phyloP scores from a whole-genome alignment of 2,797 vertebrate genomes.

The Meriones psammophilus region DNA sequence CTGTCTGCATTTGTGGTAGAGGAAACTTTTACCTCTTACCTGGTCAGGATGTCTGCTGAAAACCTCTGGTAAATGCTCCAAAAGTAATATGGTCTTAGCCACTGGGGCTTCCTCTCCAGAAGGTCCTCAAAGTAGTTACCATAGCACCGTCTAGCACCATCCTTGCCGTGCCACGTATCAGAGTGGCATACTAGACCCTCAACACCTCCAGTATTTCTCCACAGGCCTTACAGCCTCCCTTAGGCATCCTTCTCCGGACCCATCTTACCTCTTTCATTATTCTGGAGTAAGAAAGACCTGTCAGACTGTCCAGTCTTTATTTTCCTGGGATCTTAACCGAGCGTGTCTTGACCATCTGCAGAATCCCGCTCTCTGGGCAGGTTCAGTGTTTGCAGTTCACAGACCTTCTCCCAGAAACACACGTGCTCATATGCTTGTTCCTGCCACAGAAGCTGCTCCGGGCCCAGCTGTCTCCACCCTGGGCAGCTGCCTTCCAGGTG shows the following conservation, averaged over 20 bases:
- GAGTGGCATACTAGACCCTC: neutral
- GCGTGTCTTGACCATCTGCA: neutral
- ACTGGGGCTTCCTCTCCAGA: neutral
- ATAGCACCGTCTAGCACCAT: neutral
- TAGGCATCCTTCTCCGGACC: neutral
- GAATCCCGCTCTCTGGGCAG: neutral
- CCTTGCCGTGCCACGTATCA: neutral
- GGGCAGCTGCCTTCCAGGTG: rapidly evolving
- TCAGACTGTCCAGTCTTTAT: neutral
- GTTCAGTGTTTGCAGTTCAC: neutral
- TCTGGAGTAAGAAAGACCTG: neutral
- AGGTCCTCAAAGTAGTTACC: neutral
- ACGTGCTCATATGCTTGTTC: too few species aligned
- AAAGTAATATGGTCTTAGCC: neutral
- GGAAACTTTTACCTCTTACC: neutral
- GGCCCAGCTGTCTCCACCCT: too few species aligned
- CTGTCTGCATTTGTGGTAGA: neutral
- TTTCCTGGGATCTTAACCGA: too few species aligned
- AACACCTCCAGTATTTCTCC: neutral
- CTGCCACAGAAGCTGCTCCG: neutral
- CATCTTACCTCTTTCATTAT: neutral
- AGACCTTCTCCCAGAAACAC: neutral
- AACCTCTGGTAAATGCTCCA: neutral
- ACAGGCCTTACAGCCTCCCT: too few species aligned
- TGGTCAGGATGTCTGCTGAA: neutral